Percentiles rank a stretch among this genome's conserved stretches.
These are phyloP conservation scores for Chrysocyon brachyurus DNA, from an alignment of 2,797 vertebrate genomes.

Conservation along the genomic window DNA sequence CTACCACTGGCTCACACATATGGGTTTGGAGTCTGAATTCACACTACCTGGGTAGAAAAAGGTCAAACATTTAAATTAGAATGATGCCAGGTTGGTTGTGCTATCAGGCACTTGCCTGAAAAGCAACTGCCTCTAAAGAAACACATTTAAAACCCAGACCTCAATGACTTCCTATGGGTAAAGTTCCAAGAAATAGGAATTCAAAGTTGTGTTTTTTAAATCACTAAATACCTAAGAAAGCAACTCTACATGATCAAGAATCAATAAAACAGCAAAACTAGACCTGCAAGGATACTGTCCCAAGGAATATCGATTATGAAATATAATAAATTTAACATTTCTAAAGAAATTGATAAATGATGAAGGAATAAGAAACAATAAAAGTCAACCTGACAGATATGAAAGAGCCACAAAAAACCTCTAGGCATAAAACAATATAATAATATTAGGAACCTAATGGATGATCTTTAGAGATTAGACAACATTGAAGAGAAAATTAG, in stretches of 20 bases:
- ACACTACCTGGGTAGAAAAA: neutral
- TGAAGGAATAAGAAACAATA: neutral
- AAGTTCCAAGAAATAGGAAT: neutral
- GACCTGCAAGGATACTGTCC: neutral
- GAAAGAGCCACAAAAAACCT: neutral
- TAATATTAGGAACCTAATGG: neutral
- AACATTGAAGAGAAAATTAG: constrained; percentile 47
- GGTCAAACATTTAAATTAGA: neutral
- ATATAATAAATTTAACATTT: neutral
- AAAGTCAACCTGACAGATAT: neutral
- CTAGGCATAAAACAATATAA: constrained; percentile 1
- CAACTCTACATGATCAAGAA: neutral
- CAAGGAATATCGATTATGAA: neutral
- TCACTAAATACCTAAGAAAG: neutral
- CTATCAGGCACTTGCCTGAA: neutral
- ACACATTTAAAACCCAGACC: neutral
- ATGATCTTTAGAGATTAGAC: neutral
- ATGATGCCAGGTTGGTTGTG: neutral
- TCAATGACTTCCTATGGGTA: neutral
- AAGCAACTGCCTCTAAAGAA: neutral
- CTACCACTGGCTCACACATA: neutral
- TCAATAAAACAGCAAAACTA: neutral
- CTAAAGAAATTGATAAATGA: neutral
- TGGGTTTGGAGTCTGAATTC: neutral
- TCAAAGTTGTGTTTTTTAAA: neutral